A percentile compares a stretch with the other conserved stretches of the same genome.
Conservation (phyloP, 2,113 vertebrate species). For the Gopherus flavomarginatus region DNA sequence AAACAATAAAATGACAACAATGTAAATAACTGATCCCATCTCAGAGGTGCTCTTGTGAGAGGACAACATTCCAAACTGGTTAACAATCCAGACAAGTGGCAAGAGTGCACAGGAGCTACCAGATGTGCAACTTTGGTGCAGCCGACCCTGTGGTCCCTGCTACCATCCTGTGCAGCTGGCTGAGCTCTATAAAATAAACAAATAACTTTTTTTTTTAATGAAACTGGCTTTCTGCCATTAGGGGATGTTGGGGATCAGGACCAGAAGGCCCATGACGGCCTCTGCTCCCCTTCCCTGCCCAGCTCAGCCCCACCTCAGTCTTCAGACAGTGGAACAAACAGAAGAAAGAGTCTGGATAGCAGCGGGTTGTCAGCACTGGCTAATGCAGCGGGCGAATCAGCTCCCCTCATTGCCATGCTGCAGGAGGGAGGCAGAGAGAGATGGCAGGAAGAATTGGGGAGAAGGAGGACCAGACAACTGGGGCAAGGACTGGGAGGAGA, state of each 20-base stretch:
- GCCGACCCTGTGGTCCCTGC: not conserved
- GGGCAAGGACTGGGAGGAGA: not conserved
- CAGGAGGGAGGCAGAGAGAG: not conserved
- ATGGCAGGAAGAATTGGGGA: not conserved
- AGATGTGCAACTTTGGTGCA: not conserved
- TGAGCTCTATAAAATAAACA: not conserved
- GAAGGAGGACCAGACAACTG: not conserved
- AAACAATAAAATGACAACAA: not conserved
- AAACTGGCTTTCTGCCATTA: not conserved
- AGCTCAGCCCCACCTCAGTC: not conserved
- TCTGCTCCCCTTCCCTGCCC: not conserved
- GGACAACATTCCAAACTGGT: not conserved
- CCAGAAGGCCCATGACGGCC: not conserved
- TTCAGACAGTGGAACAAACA: not conserved
- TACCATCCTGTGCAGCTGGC: not conserved
- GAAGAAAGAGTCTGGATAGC: not conserved
- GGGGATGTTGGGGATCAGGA: not conserved
- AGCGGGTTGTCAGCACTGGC: not conserved
- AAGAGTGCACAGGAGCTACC: not conserved
- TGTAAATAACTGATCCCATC: not conserved
- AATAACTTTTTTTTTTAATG: not conserved
- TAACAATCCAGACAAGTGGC: not conserved
- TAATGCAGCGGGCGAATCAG: not conserved
- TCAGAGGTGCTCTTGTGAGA: not conserved
- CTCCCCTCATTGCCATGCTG: accelerated